Conservation (phyloP, 1,140 invertebrate genomes). For the Lineus longissimus region DNA sequence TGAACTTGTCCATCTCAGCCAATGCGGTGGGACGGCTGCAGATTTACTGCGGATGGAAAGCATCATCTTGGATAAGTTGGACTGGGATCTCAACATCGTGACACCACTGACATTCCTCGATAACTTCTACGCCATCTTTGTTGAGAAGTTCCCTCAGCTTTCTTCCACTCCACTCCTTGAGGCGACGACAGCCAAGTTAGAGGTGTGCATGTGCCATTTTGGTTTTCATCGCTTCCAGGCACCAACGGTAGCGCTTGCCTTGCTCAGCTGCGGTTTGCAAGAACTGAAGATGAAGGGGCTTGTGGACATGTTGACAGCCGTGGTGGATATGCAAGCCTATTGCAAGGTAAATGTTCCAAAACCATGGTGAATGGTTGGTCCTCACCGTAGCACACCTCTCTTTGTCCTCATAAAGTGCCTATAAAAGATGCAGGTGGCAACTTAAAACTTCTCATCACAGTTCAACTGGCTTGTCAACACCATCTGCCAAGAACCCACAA, state of each 20-base stretch:
- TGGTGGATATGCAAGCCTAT: constrained; percentile 18
- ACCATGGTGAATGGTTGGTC: too few species aligned
- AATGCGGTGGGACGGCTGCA: constrained; percentile 16
- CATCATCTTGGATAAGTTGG: constrained; percentile 22
- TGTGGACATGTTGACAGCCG: constrained; percentile 8
- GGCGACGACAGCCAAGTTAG: constrained; percentile 10
- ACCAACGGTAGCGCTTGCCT: constrained; percentile 17
- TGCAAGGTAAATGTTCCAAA: constrained; percentile 16
- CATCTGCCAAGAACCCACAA: too few species aligned
- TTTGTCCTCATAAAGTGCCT: too few species aligned
- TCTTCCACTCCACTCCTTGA: neutral
- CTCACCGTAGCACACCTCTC: too few species aligned
- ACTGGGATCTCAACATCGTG: constrained; percentile 17
- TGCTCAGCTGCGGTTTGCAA: constrained; percentile 18
- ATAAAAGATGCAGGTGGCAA: too few species aligned
- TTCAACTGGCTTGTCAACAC: too few species aligned
- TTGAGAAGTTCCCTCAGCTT: constrained; percentile 10
- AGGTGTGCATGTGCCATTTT: constrained; percentile 21
- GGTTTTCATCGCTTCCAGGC: constrained; percentile 12
- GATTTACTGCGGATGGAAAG: constrained; percentile 24
- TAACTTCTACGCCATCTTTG: constrained; percentile 17
- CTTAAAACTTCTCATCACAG: too few species aligned
- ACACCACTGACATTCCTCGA: constrained; percentile 23
- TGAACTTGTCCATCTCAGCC: constrained; percentile 17
- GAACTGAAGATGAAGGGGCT: constrained; percentile 8